Evolutionary conservation across 2,888 invertebrate species (phyloP).

Genomic region (Parthenolecanium corni): DNA sequence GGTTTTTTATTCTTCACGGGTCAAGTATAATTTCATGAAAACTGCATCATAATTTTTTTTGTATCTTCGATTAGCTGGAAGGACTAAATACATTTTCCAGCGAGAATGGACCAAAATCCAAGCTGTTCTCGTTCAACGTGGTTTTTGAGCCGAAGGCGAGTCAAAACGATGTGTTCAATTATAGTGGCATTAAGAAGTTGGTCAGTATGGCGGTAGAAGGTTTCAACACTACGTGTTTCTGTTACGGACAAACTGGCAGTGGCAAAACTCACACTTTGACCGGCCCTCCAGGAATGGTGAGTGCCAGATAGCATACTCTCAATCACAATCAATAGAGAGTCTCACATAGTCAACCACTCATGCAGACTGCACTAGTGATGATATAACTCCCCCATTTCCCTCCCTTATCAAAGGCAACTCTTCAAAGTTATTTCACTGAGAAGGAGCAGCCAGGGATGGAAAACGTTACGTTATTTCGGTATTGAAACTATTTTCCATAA

Average conservation of each 20-base stretch:
- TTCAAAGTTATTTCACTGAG: too few species aligned
- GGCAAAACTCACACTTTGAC: slow-evolving; percentile 94
- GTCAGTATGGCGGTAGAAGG: slow-evolving; percentile 92
- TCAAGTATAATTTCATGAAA: background rate
- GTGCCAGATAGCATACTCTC: slow-evolving; percentile 35
- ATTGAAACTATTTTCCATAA: too few species aligned
- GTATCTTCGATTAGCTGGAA: slow-evolving; percentile 22
- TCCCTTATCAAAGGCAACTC: too few species aligned
- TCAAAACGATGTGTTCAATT: slow-evolving; percentile 72
- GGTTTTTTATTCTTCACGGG: too few species aligned
- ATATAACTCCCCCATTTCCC: background rate
- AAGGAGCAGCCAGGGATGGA: too few species aligned
- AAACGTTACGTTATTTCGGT: too few species aligned
- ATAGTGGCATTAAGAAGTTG: slow-evolving; percentile 77
- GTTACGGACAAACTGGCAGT: slow-evolving; percentile 93
- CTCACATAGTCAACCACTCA: too few species aligned
- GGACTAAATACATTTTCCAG: slow-evolving; percentile 32
- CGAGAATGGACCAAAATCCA: slow-evolving; percentile 55
- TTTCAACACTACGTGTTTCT: slow-evolving; percentile 86
- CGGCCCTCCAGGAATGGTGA: slow-evolving; percentile 75
- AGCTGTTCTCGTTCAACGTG: slow-evolving; percentile 87
- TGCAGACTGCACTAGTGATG: background rate
- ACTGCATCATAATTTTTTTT: background rate
- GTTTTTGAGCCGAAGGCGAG: slow-evolving; percentile 86
- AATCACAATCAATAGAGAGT: too few species aligned